Evolutionary conservation across 30 jellyfish, hydroid and myxozoan species (phyloP).

Genomic region (Cassiopea xamachana): DNA sequence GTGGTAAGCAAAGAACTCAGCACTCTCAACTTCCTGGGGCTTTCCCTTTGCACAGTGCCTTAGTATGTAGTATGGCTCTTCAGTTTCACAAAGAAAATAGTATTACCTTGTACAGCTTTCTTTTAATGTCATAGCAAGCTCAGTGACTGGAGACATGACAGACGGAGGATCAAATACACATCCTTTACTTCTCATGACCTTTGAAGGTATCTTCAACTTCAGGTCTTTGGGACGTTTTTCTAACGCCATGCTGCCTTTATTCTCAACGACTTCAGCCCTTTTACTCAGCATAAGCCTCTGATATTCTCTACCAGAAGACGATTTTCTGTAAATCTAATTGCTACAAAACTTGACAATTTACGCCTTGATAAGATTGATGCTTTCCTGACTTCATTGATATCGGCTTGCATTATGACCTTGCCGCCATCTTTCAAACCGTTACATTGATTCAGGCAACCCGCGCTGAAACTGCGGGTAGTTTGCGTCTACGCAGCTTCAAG

Average conservation of each 20-base stretch:
- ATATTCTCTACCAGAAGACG: not conserved
- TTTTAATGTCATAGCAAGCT: slow-evolving; percentile 83
- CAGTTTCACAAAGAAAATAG: not conserved
- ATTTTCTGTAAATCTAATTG: not conserved
- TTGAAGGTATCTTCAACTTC: slow-evolving; percentile 20
- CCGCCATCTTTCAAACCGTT: slow-evolving; percentile 76
- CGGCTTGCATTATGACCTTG: slow-evolving; percentile 1
- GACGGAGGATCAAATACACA: slow-evolving; percentile 39
- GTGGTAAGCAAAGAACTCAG: too few relatives aligned
- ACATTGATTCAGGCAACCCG: slow-evolving; percentile 10
- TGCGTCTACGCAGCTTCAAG: not conserved
- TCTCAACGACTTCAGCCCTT: not conserved
- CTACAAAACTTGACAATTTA: not conserved
- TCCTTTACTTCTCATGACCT: not conserved
- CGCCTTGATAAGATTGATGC: not conserved
- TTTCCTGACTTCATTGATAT: slow-evolving; percentile 17
- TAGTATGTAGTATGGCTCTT: not conserved
- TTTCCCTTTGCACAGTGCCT: too few relatives aligned
- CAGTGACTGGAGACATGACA: slow-evolving; percentile 93
- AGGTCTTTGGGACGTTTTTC: slow-evolving; percentile 22
- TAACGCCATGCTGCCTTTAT: slow-evolving; percentile 9
- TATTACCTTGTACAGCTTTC: slow-evolving; percentile 67
- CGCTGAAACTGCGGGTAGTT: slow-evolving; percentile 1
- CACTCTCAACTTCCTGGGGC: too few relatives aligned
- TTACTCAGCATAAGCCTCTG: not conserved